These are phyloP conservation scores for cat (Felis catus) DNA, from an alignment of 2,113 vertebrate species.

Conservation along the genomic window F.catus_Fca126_mat1.0 CM031422.1:13732501-13733000, in stretches of 20 bases:
- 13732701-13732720: background rate
- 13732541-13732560: background rate
- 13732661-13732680: background rate
- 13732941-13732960: background rate
- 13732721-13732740: background rate
- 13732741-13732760: background rate
- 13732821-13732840: background rate
- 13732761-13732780: background rate
- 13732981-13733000: background rate
- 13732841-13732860: background rate
- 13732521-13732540: background rate
- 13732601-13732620: background rate
- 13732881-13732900: background rate
- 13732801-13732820: background rate
- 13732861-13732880: background rate
- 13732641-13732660: background rate
- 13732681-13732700: background rate
- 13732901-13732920: background rate
- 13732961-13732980: fast-evolving
- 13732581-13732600: fast-evolving
- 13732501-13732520: background rate
- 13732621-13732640: background rate
- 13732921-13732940: background rate
- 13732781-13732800: fast-evolving
- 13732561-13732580: background rate